Conservation (phyloP, 1,140 invertebrate species). For the Papilio xuthus region DNA sequence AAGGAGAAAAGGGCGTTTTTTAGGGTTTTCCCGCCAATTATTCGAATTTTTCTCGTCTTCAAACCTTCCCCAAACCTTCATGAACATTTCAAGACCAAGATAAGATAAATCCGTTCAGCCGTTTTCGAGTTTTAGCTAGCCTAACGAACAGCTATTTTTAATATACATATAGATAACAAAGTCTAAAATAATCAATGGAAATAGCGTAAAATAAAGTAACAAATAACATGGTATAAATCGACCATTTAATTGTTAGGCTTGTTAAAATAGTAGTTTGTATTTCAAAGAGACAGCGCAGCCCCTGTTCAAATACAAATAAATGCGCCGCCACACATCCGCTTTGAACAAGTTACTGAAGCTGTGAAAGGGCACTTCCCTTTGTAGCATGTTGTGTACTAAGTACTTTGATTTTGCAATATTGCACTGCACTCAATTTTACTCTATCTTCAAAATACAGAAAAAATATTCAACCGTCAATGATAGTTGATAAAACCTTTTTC, state of each 20-base stretch:
- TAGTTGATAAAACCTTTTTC: no score
- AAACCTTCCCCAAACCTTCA: no score
- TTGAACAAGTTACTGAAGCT: background rate
- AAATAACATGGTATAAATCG: background rate
- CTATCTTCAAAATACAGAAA: background rate
- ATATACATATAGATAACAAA: no score
- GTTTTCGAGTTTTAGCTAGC: no score
- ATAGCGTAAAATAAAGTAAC: background rate
- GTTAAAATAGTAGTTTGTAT: background rate
- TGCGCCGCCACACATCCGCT: background rate
- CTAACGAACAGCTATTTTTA: no score
- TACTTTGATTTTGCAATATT: background rate
- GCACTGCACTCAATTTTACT: background rate
- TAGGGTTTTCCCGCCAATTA: no score
- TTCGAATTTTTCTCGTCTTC: no score
- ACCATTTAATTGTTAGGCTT: background rate
- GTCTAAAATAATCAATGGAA: background rate
- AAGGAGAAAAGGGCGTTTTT: no score
- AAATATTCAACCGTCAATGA: no score
- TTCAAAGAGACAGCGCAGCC: conserved; percentile 4
- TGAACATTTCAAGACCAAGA: no score
- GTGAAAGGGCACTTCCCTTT: background rate
- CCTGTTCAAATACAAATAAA: background rate
- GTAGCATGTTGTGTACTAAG: background rate
- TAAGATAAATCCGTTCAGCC: no score